phyloP scores from a whole-genome alignment of 2,797 vertebrate species.

The Triplophysa bombifrons region DNA sequence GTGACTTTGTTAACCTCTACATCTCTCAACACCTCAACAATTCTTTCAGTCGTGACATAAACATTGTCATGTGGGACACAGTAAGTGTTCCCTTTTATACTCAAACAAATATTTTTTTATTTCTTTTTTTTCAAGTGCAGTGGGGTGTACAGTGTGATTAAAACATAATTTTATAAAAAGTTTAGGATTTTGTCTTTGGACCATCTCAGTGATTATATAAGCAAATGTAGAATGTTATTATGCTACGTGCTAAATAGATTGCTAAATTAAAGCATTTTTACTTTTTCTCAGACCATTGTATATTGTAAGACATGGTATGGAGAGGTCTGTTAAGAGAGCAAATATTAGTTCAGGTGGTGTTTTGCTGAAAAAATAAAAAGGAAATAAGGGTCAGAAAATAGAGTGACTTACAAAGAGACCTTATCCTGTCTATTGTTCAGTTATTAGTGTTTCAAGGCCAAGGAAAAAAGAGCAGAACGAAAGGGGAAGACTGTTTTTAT shows the following conservation, averaged over 20 bases:
- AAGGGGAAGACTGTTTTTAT: slow-evolving; percentile 54
- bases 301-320: neutral
- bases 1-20: slow-evolving; percentile 96
- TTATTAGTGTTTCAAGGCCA: slow-evolving; percentile 45
- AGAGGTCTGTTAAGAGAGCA: neutral
- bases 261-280: neutral
- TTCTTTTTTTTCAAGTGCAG: neutral
- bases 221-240: too few species aligned
- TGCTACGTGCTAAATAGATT: too few species aligned
- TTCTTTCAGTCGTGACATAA: slow-evolving; percentile 89
- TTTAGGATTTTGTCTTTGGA: too few species aligned
- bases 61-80: slow-evolving; percentile 98
- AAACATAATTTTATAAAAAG: too few species aligned
- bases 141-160: too few species aligned
- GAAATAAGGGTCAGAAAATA: slow-evolving; percentile 59
- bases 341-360: slow-evolving; percentile 7
- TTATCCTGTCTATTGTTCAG: slow-evolving; percentile 65
- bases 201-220: too few species aligned
- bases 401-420: slow-evolving; percentile 54
- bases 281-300: neutral
- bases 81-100: slow-evolving; percentile 25
- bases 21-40: slow-evolving; percentile 95
- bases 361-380: slow-evolving; percentile 49
- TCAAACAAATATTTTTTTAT: neutral
- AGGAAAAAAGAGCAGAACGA: slow-evolving; percentile 47